A percentile compares a stretch with the other conserved stretches of the same genome.
Conservation (phyloP, 1,140 invertebrate species). For the Planococcus citri region DNA sequence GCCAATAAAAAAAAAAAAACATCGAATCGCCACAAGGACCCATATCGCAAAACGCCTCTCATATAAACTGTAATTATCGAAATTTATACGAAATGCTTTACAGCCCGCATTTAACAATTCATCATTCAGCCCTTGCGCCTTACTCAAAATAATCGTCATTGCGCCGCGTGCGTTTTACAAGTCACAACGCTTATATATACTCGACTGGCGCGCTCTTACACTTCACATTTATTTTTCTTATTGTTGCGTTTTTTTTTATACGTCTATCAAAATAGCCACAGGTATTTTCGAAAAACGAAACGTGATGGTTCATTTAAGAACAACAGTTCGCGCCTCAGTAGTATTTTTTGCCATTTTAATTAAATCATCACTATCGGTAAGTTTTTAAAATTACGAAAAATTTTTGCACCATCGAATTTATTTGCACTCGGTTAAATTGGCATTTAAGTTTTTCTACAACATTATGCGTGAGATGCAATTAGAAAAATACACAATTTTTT, state of each 20-base stretch:
- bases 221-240: background rate
- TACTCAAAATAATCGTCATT: constrained; percentile 7
- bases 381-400: background rate
- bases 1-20: too few relatives aligned
- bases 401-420: background rate
- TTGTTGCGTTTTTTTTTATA: background rate
- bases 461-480: too few relatives aligned
- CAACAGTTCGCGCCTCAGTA: background rate
- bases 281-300: background rate
- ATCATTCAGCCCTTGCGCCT: background rate
- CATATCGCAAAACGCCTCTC: too few relatives aligned
- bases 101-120: background rate
- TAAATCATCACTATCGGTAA: background rate
- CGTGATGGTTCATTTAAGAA: background rate
- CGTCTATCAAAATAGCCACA: background rate
- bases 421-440: too few relatives aligned
- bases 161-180: background rate
- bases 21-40: too few relatives aligned
- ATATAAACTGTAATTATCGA: too few relatives aligned
- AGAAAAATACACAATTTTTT: too few relatives aligned
- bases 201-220: background rate
- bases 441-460: too few relatives aligned
- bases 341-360: background rate
- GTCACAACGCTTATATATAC: background rate
- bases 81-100: background rate